These are phyloP conservation scores for Ciconia maguari DNA, from an alignment of 2,113 vertebrate species.

Conservation along the genomic window DNA sequence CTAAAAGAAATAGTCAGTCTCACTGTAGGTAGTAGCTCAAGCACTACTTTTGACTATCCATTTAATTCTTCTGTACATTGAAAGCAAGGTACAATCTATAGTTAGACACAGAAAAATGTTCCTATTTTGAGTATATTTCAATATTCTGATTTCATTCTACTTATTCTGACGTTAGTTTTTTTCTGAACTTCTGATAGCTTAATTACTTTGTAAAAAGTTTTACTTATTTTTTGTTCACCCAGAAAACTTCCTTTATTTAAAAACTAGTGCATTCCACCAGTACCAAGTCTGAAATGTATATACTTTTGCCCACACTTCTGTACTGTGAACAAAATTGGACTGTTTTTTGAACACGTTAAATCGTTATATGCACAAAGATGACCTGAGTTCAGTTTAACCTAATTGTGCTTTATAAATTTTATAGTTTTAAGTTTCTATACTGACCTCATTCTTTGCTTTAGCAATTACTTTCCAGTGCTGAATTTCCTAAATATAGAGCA, in stretches of 20 bases:
- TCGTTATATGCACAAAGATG: not conserved
- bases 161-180: conserved; percentile 13
- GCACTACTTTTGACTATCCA: not conserved
- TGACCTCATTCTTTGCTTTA: not conserved
- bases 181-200: not conserved
- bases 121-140: conserved; percentile 54
- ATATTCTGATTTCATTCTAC: conserved; percentile 31
- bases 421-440: not conserved
- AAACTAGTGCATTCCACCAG: not conserved
- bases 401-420: not conserved
- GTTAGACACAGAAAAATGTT: conserved; percentile 43
- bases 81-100: conserved; percentile 38
- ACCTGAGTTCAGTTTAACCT: not conserved
- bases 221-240: not conserved
- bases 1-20: conserved; percentile 28
- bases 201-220: conserved; percentile 40
- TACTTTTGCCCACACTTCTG: not conserved
- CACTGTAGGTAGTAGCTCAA: conserved; percentile 11
- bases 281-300: not conserved
- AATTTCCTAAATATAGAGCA: not conserved
- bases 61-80: conserved; percentile 41
- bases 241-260: not conserved
- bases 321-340: not conserved
- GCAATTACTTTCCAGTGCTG: not conserved
- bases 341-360: not conserved